A percentile compares a stretch with the other conserved stretches of the same genome.
Evolutionary conservation across 2,113 vertebrate genomes (phyloP).

Genomic region (Octodon degus): DNA sequence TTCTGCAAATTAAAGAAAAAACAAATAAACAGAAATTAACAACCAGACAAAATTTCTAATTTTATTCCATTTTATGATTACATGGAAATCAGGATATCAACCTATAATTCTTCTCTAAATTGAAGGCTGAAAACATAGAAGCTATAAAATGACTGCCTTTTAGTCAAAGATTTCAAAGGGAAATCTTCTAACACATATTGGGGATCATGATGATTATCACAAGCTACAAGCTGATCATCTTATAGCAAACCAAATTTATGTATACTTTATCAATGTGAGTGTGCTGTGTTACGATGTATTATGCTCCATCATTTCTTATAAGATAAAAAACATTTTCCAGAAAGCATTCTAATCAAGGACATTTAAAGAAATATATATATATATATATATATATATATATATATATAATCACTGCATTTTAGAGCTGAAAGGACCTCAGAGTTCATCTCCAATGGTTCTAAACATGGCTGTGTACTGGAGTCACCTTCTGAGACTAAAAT

Average conservation of each 20-base stretch:
- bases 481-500: background rate
- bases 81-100: slow-evolving; percentile 61
- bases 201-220: background rate
- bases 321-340: slow-evolving; percentile 38
- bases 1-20: slow-evolving; percentile 92
- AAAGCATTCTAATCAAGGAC: slow-evolving; percentile 32
- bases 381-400: slow-evolving; percentile 1
- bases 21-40: slow-evolving; percentile 80
- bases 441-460: background rate
- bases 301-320: slow-evolving; percentile 1
- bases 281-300: background rate
- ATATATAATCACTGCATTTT: background rate
- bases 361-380: slow-evolving; percentile 30
- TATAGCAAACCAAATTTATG: slow-evolving; percentile 32
- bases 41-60: slow-evolving; percentile 64
- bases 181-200: background rate
- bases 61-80: slow-evolving; percentile 63
- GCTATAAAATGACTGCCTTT: slow-evolving; percentile 7
- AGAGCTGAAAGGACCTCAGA: slow-evolving; percentile 11
- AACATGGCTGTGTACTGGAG: background rate
- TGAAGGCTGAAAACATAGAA: slow-evolving; percentile 53
- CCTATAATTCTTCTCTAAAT: slow-evolving; percentile 58
- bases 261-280: background rate
- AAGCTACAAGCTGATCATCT: background rate
- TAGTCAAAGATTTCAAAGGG: background rate